Conservation (phyloP, 2,113 vertebrate genomes). For the Antechinus flavipes region DNA sequence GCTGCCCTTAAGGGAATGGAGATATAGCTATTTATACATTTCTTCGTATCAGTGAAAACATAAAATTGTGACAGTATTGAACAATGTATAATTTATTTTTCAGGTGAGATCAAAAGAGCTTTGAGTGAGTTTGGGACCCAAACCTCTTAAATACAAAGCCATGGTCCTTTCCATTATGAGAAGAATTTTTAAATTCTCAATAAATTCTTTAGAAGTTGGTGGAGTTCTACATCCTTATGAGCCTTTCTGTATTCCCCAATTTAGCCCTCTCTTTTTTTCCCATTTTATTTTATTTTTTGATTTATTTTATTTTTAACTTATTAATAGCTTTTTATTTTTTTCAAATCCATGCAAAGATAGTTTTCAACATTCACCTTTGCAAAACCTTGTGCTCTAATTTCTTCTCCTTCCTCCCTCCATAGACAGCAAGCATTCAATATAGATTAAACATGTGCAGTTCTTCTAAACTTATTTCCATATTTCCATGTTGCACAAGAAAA, state of each 20-base stretch:
- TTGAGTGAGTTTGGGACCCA: background rate
- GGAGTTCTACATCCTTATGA: constrained; percentile 24
- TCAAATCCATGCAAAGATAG: too few species aligned
- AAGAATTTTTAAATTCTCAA: constrained; percentile 8
- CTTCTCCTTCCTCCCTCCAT: too few species aligned
- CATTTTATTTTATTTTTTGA: too few species aligned
- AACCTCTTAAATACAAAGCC: background rate
- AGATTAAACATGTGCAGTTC: too few species aligned
- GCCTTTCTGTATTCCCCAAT: constrained; percentile 22
- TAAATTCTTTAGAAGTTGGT: constrained; percentile 3
- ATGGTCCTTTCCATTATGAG: background rate
- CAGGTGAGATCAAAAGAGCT: background rate
- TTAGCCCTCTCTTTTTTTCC: background rate
- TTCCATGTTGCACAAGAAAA: too few species aligned
- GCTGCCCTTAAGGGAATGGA: background rate
- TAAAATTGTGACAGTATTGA: background rate
- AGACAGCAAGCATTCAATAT: too few species aligned
- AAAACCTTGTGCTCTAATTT: too few species aligned
- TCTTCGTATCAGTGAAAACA: background rate
- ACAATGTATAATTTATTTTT: background rate
- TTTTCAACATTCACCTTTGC: too few species aligned
- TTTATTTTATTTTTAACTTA: too few species aligned
- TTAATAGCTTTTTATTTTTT: too few species aligned
- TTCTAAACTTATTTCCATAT: too few species aligned
- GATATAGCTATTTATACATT: background rate